phyloP scores from a whole-genome alignment of 35 echinoderm and acorn worm genomes.

The Holothuria glaberrima region DNA sequence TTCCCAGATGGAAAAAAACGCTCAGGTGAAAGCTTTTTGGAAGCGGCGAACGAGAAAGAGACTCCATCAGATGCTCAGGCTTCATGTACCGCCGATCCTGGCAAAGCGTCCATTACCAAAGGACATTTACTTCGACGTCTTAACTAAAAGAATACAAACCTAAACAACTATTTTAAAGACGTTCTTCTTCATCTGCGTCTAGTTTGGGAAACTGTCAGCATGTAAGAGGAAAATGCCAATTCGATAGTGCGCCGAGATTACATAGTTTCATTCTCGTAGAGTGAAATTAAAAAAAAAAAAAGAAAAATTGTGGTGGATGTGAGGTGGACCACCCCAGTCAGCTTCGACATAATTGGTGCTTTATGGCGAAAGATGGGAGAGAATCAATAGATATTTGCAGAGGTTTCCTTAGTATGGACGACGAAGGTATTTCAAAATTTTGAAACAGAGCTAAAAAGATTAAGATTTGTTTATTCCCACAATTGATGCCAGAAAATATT shows the following conservation, averaged over 20 bases:
- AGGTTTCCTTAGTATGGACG: no score
- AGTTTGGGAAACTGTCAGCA: neutral
- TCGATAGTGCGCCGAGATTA: neutral
- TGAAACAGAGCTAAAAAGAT: no score
- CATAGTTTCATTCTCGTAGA: no score
- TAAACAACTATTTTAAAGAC: neutral
- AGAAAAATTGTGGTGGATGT: neutral
- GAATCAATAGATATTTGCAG: no score
- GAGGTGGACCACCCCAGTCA: neutral
- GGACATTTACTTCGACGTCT: neutral
- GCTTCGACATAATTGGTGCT: neutral
- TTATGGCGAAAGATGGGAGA: neutral
- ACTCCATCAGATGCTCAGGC: no score
- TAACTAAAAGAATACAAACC: slow-evolving; percentile 6
- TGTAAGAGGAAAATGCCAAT: neutral
- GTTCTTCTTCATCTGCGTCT: neutral
- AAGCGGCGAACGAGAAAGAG: no score
- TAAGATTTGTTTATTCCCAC: no score
- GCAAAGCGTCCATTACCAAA: neutral
- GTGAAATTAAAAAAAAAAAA: neutral
- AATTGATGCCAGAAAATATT: no score
- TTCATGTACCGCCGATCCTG: neutral
- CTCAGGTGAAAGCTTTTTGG: neutral
- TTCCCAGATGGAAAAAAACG: neutral
- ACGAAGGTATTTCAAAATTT: no score